phyloP scores from a whole-genome alignment of 2,888 invertebrate species.

The Quadroppia sp. region DNA sequence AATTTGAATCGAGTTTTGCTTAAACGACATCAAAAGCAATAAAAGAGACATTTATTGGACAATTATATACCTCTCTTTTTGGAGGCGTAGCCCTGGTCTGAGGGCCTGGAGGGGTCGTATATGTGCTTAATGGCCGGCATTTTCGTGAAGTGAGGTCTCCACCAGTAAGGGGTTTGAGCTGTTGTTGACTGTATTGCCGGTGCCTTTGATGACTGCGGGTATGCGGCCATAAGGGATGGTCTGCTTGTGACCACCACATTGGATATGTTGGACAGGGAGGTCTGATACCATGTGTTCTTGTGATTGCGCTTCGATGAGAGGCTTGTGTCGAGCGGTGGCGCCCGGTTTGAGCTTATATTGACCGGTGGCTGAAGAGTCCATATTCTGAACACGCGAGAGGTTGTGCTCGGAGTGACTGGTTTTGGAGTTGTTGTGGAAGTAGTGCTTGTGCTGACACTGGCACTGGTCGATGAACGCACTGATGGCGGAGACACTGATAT shows the following conservation, averaged over 20 bases:
- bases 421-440: constrained; percentile 29
- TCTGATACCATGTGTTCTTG: not conserved
- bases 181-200: constrained; percentile 27
- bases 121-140: constrained; percentile 26
- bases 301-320: not conserved
- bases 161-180: constrained; percentile 39
- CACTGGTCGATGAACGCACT: constrained; percentile 35
- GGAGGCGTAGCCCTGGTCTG: constrained; percentile 27
- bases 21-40: too few species aligned
- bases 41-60: too few species aligned
- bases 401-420: constrained; percentile 33
- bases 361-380: constrained; percentile 16
- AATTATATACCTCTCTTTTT: constrained; percentile 42
- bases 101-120: constrained; percentile 13
- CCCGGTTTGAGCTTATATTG: constrained; percentile 28
- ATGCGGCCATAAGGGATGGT: constrained; percentile 9
- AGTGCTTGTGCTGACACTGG: constrained; percentile 34
- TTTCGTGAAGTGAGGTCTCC: constrained; percentile 39
- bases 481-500: constrained; percentile 1
- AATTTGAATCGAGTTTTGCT: too few species aligned
- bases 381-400: constrained; percentile 16
- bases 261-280: constrained; percentile 6
- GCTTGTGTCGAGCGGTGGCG: constrained; percentile 23
- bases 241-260: not conserved
- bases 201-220: not conserved